These are phyloP conservation scores for Epiblema foenella DNA, from an alignment of 2,888 invertebrate genomes.

Conservation along the genomic window DNA sequence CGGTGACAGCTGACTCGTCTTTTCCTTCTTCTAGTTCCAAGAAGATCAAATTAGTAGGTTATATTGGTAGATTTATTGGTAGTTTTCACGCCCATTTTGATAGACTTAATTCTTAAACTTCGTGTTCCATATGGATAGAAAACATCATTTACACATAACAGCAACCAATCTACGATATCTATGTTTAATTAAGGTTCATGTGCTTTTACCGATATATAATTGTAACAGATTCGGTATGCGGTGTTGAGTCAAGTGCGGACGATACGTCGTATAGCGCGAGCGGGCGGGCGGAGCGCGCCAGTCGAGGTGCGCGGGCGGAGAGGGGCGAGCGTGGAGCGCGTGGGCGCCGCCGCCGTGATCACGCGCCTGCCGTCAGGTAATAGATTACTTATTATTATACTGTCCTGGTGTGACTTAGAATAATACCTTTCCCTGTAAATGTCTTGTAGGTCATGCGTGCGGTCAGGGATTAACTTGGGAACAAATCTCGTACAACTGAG, in stretches of 20 bases:
- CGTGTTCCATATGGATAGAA: too few species aligned
- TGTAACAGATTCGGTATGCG: constrained; percentile 59
- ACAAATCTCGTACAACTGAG: too few species aligned
- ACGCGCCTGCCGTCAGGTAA: constrained; percentile 61
- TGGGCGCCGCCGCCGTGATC: constrained; percentile 51
- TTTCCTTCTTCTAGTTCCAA: too few species aligned
- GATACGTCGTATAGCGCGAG: constrained; percentile 60
- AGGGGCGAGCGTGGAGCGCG: constrained; percentile 44
- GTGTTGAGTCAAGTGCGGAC: constrained; percentile 66
- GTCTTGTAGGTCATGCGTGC: background rate
- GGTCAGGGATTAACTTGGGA: background rate
- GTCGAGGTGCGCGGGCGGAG: constrained; percentile 44
- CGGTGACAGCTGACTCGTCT: background rate
- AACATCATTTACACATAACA: too few species aligned
- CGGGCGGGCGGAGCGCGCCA: constrained; percentile 43
- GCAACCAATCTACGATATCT: too few species aligned
- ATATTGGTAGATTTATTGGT: too few species aligned
- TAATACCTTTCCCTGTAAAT: background rate
- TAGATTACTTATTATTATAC: background rate
- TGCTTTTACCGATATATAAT: background rate
- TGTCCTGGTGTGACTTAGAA: background rate
- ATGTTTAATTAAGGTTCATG: too few species aligned
- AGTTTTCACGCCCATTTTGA: background rate
- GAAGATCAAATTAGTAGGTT: too few species aligned
- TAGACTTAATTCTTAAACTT: background rate